Conservation (phyloP, 2,888 invertebrate genomes). For the Fragum fragum region DNA sequence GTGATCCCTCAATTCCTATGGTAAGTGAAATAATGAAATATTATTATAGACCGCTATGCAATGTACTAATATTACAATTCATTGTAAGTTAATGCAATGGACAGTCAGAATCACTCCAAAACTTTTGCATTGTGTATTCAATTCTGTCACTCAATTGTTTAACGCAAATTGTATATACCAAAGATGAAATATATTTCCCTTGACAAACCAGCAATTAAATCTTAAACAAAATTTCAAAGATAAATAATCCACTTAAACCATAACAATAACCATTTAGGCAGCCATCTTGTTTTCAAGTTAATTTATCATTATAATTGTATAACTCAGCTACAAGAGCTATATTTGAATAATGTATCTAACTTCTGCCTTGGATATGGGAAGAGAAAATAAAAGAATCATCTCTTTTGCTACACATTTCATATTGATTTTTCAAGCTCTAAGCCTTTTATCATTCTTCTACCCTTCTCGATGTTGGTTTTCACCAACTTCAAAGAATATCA, state of each 20-base stretch:
- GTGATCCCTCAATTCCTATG: too few relatives aligned
- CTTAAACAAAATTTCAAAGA: not conserved
- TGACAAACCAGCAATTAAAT: too few relatives aligned
- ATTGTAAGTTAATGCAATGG: too few relatives aligned
- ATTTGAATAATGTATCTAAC: conserved; percentile 16
- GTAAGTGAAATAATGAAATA: too few relatives aligned
- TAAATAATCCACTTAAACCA: not conserved
- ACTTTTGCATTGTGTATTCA: too few relatives aligned
- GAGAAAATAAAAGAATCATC: conserved; percentile 27
- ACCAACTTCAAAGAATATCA: not conserved
- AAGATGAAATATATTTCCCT: too few relatives aligned
- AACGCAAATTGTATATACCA: too few relatives aligned
- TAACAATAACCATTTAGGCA: not conserved
- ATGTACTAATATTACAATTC: too few relatives aligned
- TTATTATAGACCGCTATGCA: too few relatives aligned
- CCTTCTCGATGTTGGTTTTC: not conserved
- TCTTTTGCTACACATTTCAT: conserved; percentile 38
- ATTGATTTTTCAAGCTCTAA: conserved; percentile 32
- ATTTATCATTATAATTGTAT: conserved; percentile 11
- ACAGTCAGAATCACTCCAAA: too few relatives aligned
- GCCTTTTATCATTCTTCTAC: conserved; percentile 7
- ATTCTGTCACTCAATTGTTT: too few relatives aligned
- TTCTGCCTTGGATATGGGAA: not conserved
- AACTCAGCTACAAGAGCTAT: conserved; percentile 1
- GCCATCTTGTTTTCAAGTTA: not conserved